phyloP scores from a whole-genome alignment of 1,140 invertebrate species.

The Ceratosolen fusciceps region DNA sequence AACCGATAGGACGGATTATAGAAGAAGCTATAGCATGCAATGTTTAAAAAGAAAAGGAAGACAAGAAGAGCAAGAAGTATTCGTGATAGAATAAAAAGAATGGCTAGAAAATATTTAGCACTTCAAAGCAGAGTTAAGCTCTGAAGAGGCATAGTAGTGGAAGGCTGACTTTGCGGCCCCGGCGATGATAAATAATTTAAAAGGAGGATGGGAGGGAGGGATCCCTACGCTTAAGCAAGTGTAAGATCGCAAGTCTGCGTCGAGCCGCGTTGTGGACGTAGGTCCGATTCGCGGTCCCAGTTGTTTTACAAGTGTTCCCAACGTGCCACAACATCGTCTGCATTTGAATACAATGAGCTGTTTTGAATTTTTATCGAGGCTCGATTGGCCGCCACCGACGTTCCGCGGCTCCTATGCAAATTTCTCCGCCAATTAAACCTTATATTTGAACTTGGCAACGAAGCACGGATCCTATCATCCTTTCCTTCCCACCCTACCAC shows the following conservation, averaged over 20 bases:
- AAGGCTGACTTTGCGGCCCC: too few species aligned
- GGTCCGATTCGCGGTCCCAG: conserved; percentile 51
- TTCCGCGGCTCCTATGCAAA: conserved; percentile 58
- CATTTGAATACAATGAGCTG: conserved; percentile 70
- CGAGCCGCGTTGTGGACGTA: conserved; percentile 39
- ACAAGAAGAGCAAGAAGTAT: too few species aligned
- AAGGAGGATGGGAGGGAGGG: background rate
- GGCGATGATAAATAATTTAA: too few species aligned
- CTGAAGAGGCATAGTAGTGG: too few species aligned
- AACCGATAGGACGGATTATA: too few species aligned
- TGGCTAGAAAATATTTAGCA: too few species aligned
- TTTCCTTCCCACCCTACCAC: too few species aligned
- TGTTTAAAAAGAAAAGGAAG: too few species aligned
- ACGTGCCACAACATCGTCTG: conserved; percentile 53
- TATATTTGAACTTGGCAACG: conserved; percentile 47
- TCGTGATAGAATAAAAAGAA: too few species aligned
- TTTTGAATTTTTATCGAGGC: conserved; percentile 69
- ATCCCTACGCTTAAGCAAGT: background rate
- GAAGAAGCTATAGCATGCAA: too few species aligned
- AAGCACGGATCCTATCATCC: too few species aligned
- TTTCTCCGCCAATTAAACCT: conserved; percentile 67
- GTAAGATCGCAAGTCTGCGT: conserved; percentile 43
- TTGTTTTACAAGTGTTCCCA: conserved; percentile 66
- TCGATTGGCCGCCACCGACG: conserved; percentile 54
- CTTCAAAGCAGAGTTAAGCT: too few species aligned